These are phyloP conservation scores for Petrolisthes manimaculis DNA, from an alignment of 2,888 invertebrate species.

Conservation along the genomic window DNA sequence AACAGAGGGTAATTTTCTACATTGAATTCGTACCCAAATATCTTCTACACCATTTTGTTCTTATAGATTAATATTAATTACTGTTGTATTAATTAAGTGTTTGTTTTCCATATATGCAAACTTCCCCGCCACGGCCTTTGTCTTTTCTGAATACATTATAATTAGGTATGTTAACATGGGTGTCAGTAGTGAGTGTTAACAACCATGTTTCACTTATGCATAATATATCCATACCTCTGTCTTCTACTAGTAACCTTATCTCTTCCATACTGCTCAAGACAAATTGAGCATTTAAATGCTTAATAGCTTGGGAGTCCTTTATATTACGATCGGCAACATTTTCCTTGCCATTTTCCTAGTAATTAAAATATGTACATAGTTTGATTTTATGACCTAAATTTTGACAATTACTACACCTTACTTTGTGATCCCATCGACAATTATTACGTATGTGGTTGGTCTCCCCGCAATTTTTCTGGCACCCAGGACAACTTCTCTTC, in stretches of 20 bases:
- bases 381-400: not conserved
- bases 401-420: not conserved
- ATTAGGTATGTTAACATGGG: not conserved
- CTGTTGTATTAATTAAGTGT: not conserved
- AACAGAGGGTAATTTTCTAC: not conserved
- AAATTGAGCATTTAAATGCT: constrained; percentile 6
- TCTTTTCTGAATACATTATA: not conserved
- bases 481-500: not conserved
- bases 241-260: constrained; percentile 9
- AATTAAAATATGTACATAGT: not conserved
- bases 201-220: constrained; percentile 16
- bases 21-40: too few species aligned
- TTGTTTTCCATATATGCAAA: not conserved
- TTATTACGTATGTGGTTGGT: not conserved
- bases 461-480: not conserved
- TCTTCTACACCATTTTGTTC: not conserved
- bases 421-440: not conserved
- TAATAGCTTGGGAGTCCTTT: not conserved
- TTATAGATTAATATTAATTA: not conserved
- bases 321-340: not conserved
- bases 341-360: constrained; percentile 8
- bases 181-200: not conserved
- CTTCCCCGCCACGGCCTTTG: not conserved
- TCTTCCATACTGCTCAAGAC: constrained; percentile 8
- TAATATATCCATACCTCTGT: constrained; percentile 9